phyloP scores from a whole-genome alignment of 2,888 invertebrate species.

The Spodoptera exigua region DNA sequence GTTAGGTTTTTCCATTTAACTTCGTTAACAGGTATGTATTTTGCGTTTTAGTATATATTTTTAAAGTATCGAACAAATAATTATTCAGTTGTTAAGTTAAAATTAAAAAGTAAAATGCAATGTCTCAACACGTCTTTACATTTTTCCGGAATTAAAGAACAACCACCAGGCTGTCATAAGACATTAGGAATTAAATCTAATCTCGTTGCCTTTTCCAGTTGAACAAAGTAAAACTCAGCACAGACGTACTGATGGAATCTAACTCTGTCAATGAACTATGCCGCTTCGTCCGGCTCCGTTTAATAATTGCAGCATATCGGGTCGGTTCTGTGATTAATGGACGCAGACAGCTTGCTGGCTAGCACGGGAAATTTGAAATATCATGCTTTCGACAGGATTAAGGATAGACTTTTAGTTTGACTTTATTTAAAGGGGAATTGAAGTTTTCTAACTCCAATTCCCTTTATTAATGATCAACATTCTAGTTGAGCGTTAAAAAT shows the following conservation, averaged over 20 bases:
- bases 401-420: neutral
- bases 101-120: too few relatives aligned
- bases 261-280: conserved; percentile 29
- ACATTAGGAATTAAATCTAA: too few relatives aligned
- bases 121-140: too few relatives aligned
- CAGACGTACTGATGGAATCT: neutral
- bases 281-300: conserved; percentile 32
- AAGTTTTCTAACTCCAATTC: neutral
- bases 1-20: conserved; percentile 5
- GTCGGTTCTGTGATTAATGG: conserved; percentile 65
- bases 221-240: conserved; percentile 1
- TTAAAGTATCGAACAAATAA: too few relatives aligned
- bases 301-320: conserved; percentile 69
- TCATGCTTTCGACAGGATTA: conserved; percentile 5
- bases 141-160: too few relatives aligned
- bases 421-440: neutral
- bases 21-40: conserved; percentile 12
- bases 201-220: neutral
- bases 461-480: too few relatives aligned
- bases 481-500: too few relatives aligned
- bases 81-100: too few relatives aligned
- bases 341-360: conserved; percentile 64
- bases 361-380: conserved; percentile 43
- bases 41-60: conserved; percentile 37
- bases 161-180: conserved; percentile 18